Evolutionary conservation across 2,113 vertebrate species (phyloP).

Genomic region (Actenoides hombroni): DNA sequence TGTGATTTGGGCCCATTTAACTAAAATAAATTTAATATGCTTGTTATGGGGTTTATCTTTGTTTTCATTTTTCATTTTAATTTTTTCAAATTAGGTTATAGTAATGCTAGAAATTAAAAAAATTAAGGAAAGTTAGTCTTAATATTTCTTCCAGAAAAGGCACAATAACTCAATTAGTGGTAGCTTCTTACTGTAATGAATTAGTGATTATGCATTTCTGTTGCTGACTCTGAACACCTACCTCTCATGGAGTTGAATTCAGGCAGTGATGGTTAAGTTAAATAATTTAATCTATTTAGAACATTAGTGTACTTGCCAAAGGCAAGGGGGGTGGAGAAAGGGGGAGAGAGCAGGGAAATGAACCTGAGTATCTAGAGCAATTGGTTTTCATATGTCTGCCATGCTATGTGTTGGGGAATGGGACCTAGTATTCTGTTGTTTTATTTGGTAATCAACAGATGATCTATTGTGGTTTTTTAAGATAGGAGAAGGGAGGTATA

Average conservation of each 20-base stretch:
- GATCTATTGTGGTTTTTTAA: not conserved
- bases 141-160: constrained; percentile 7
- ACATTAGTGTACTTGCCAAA: not conserved
- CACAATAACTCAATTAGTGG: constrained; percentile 13
- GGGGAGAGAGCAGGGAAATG: not conserved
- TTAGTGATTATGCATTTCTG: constrained; percentile 18
- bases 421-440: not conserved
- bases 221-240: not conserved
- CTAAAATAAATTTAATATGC: constrained; percentile 27
- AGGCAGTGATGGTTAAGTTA: not conserved
- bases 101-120: not conserved
- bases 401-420: not conserved
- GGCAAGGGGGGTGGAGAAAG: not conserved
- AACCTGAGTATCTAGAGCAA: not conserved
- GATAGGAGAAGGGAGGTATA: not conserved
- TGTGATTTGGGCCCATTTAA: not conserved
- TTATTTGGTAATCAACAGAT: not conserved
- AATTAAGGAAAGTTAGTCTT: constrained; percentile 10
- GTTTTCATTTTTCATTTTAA: constrained; percentile 17
- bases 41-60: not conserved
- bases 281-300: constrained; percentile 20
- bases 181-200: constrained; percentile 35
- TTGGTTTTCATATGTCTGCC: not conserved
- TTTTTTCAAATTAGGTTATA: not conserved
- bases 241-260: not conserved